These are phyloP conservation scores for Xenopus laevis DNA, from an alignment of 2,113 vertebrate species.

Conservation along the genomic window DNA sequence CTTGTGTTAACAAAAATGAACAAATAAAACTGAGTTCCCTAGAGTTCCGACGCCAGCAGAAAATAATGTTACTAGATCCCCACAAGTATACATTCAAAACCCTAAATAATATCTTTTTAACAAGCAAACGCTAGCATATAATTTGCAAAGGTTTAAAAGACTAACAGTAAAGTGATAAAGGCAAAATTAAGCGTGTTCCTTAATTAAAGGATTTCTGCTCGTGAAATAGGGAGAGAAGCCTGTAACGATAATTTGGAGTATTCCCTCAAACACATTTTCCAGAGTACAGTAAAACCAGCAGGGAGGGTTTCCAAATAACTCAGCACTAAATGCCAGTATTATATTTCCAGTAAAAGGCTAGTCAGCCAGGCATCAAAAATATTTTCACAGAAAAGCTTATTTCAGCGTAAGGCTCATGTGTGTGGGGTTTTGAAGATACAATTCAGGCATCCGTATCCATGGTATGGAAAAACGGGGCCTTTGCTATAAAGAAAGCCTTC, in stretches of 20 bases:
- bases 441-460: conserved; percentile 8
- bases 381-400: conserved; percentile 50
- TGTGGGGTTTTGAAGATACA: conserved; percentile 4
- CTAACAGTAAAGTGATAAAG: conserved; percentile 28
- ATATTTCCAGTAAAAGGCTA: conserved; percentile 55
- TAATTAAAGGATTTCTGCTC: conserved; percentile 51
- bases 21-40: conserved; percentile 16
- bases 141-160: conserved; percentile 36
- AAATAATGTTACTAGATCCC: conserved; percentile 14
- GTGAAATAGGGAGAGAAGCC: conserved; percentile 52
- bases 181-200: conserved; percentile 48
- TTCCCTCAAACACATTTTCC: conserved; percentile 57
- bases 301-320: conserved; percentile 67
- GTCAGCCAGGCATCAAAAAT: conserved; percentile 47
- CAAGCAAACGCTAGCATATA: conserved; percentile 24
- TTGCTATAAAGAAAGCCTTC: no score
- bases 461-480: not conserved
- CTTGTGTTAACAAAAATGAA: conserved; percentile 17
- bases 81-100: conserved; percentile 14
- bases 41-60: conserved; percentile 9
- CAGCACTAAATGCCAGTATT: conserved; percentile 60
- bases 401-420: conserved; percentile 11
- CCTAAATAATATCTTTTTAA: conserved; percentile 31
- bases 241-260: conserved; percentile 62
- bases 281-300: conserved; percentile 62